Conservation (phyloP, 2,888 invertebrate species). For the Drosophila peninsularis region DNA sequence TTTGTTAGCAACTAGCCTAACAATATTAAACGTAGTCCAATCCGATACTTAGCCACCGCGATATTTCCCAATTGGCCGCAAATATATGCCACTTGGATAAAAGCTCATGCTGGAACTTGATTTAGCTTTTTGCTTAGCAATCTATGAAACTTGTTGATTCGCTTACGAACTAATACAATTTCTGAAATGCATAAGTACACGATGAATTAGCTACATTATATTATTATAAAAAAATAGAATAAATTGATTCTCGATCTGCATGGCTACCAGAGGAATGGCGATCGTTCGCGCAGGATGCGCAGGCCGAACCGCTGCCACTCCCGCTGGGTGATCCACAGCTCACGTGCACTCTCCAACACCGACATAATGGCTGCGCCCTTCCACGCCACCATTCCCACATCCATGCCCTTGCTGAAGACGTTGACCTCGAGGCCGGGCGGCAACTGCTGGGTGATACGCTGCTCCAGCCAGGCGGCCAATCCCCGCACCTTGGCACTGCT, state of each 20-base stretch:
- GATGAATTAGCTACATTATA: no score
- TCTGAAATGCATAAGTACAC: conserved; percentile 7
- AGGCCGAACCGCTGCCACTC: conserved; percentile 96
- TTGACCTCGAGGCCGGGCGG: conserved; percentile 95
- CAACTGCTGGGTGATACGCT: conserved; percentile 91
- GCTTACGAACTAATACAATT: not conserved
- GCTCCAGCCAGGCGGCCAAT: conserved; percentile 94
- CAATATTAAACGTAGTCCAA: not conserved
- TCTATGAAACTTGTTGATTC: not conserved
- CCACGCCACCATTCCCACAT: conserved; percentile 95
- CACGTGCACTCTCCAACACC: conserved; percentile 95
- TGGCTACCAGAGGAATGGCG: conserved; percentile 94
- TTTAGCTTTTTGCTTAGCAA: not conserved
- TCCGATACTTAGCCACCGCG: not conserved
- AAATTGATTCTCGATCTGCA: no score
- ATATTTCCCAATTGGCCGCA: not conserved
- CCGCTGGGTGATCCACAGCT: conserved; percentile 93
- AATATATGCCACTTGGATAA: not conserved
- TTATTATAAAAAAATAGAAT: not conserved
- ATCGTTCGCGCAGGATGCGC: conserved; percentile 93
- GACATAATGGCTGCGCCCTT: conserved; percentile 97
- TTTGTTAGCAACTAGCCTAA: not conserved
- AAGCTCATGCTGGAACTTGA: not conserved
- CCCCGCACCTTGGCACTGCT: conserved; percentile 95
- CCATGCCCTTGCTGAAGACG: conserved; percentile 95